Base-by-base conservation (phyloP, 2,113 vertebrate genomes). In the Phylloscopus trochiloides region DNA sequence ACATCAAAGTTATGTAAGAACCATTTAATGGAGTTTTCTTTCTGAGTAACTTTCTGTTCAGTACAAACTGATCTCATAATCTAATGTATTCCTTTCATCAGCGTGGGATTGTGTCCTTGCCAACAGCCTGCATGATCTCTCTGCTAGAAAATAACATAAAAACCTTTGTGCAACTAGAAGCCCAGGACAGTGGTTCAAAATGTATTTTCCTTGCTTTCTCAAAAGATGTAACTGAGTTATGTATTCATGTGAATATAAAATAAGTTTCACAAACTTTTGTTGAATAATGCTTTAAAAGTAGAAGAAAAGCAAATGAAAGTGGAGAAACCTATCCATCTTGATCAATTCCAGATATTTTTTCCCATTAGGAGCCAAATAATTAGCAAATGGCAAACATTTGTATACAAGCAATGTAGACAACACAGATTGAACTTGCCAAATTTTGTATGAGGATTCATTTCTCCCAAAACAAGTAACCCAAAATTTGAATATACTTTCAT, bases 41-140 rank as follows among this genome's bases (percentile, higher is more conserved):
- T 75, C 54, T 6, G 29, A 93, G 71, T 83, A 90, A 94, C 92
- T 90, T 86, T 86, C 75, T 86, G 74, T 92, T 92, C 94, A 54
- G 84, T 90, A 96, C 84, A 93, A 93, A 48, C 40, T 86, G 92
- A 74, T 94, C 81, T 94, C 66, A 34, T 88, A 76, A 94, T 87
- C 50, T 91, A 42, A 81, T 90, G 67, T 94, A 68, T 86, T 86
- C 54, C 66, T 92, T 92, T 96, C 85, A 90, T 95, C 78, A 74
- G 32, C 57, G 32, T 66, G 65, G 50, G 67, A 72, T 47, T 82
- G 31, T 61, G 70, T 70, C 29, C 51, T 78, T 96, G 94, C 90
- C 81, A 93, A 55, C 18, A 86, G 79, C 24, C 47, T 82, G 52
- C 54, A 43, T 90, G 81, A 59, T 93, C 86, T 91, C 48, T 85